Evolutionary conservation across 1,140 invertebrate species (phyloP).

Genomic region (Drosophila kikkawai): DNA sequence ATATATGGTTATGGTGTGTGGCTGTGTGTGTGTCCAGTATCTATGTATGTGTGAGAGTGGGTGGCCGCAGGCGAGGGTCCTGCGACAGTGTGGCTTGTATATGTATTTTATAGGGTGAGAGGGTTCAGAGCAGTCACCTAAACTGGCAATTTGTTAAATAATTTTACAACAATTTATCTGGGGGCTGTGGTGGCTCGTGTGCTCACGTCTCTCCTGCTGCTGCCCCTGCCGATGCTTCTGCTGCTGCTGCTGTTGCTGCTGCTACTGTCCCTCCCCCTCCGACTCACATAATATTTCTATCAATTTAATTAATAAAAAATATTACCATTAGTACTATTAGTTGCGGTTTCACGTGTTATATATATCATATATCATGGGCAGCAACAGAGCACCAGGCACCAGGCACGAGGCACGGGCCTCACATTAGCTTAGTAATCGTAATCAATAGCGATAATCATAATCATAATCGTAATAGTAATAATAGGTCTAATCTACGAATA

Average conservation of each 20-base stretch:
- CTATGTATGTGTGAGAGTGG: slow-evolving; percentile 30
- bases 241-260: slow-evolving; percentile 20
- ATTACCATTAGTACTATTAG: slow-evolving; percentile 77
- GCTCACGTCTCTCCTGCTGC: background rate
- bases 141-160: slow-evolving; percentile 63
- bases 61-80: slow-evolving; percentile 6
- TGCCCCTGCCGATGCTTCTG: slow-evolving; percentile 27
- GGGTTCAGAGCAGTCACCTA: slow-evolving; percentile 40
- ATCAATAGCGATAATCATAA: slow-evolving; percentile 76
- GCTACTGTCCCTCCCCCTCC: slow-evolving; percentile 22
- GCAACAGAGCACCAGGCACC: slow-evolving; percentile 30
- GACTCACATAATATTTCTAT: slow-evolving; percentile 73
- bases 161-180: slow-evolving; percentile 76
- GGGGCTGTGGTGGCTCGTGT: slow-evolving; percentile 21
- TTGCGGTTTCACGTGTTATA: slow-evolving; percentile 45
- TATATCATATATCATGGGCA: slow-evolving; percentile 50
- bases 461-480: slow-evolving; percentile 79
- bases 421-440: slow-evolving; percentile 74
- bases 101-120: slow-evolving; percentile 6
- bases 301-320: slow-evolving; percentile 83
- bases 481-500: slow-evolving; percentile 82
- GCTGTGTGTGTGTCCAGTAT: slow-evolving; percentile 17
- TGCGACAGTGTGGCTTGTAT: slow-evolving; percentile 19
- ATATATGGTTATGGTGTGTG: slow-evolving; percentile 16
- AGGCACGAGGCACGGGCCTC: slow-evolving; percentile 17